Evolutionary conservation across 1,140 invertebrate species (phyloP), one percentile per base, ranked within the genome.

Genomic region (Cydia fagiglandana): DNA sequence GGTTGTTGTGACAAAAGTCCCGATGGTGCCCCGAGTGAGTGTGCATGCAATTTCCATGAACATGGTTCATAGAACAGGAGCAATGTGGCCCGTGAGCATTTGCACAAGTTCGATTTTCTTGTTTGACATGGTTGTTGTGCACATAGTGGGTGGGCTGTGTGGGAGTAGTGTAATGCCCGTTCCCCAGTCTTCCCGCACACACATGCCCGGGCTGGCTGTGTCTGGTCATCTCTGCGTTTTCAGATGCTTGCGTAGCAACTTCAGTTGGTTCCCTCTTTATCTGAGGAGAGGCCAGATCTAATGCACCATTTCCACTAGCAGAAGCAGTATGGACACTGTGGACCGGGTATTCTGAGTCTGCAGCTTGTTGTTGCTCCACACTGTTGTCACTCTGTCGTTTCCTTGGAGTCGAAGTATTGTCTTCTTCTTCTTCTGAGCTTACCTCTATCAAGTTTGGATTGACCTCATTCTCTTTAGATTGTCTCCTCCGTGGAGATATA

Each of bases 371-470:
- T 12, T 80, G 53, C n/a, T 79, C 80, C 24, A 78, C 75, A 50
- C 75, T 80, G 79, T 77, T 86, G 9, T 83, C 83, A 84, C 83
- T 82, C 30, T 82, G 84, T 75, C 84, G 86, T 78, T 90, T 91
- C 79, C 84, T 88, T 53, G 86, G 87, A 12, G 83, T 80, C 15
- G 85, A 77, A 24, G 73, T 75, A 82, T 88, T 87, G 45, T 93
- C 92, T 82, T 93, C 93, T 73, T 93, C 93, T 77, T 93, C 93
- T 77, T 93, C 92, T 56, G 92, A 93, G 78, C 91, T 93, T 1
- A 93, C 88, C 87, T 93, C 93, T 78, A 93, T 93, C 50, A 88
- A 83, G 79, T 87, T 84, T 61, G 82, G 45, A 78, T 84, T 81
- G 50, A 73, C 56, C 78, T 88, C 84, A 84, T 79, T 89, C 61